These are phyloP conservation scores for Philereme vetulata DNA, from an alignment of 2,888 invertebrate genomes.

Conservation along the genomic window DNA sequence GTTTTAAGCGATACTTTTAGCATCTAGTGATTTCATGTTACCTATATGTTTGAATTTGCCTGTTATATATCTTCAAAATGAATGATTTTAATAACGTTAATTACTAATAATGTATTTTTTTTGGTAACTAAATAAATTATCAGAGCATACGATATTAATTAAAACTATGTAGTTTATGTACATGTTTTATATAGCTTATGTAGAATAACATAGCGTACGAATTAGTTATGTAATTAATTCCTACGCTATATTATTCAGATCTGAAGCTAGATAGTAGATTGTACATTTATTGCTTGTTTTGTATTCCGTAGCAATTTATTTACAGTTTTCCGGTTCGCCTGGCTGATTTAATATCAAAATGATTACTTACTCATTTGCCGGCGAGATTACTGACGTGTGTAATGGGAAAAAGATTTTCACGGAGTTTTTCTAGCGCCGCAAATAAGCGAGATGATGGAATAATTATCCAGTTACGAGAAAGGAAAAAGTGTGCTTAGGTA, in stretches of 20 bases:
- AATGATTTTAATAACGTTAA: neutral
- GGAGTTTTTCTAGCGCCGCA: conserved; percentile 29
- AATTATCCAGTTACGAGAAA: conserved; percentile 23
- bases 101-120: too few species aligned
- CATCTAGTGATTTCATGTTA: too few species aligned
- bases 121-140: too few species aligned
- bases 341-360: conserved; percentile 56
- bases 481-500: conserved; percentile 5
- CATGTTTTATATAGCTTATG: too few species aligned
- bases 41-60: neutral
- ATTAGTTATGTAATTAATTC: too few species aligned
- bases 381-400: conserved; percentile 48
- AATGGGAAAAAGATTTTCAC: conserved; percentile 57
- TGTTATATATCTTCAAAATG: neutral
- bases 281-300: too few species aligned
- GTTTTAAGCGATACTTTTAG: neutral
- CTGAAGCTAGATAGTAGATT: too few species aligned
- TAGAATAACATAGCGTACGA: too few species aligned
- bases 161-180: too few species aligned
- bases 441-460: conserved; percentile 29
- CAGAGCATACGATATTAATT: too few species aligned
- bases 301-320: conserved; percentile 50
- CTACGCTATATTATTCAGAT: too few species aligned
- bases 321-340: conserved; percentile 44
- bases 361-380: conserved; percentile 56